Evolutionary conservation across 2,113 vertebrate genomes (phyloP).

Genomic region (Daboia siamensis): DNA sequence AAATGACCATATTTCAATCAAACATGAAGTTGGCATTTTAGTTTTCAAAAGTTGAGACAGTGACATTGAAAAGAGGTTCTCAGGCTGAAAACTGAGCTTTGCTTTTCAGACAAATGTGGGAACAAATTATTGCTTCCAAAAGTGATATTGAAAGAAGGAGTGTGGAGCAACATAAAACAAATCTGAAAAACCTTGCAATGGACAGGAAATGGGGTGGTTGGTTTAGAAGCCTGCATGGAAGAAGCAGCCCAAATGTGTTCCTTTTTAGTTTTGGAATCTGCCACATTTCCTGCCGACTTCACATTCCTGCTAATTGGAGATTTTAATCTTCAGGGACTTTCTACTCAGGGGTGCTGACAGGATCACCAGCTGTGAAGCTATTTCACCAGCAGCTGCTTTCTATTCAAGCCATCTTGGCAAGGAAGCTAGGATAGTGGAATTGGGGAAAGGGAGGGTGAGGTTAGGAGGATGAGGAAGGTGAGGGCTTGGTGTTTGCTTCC

Average conservation of each 20-base stretch:
- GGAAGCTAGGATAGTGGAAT: conserved; percentile 10
- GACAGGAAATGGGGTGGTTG: no score
- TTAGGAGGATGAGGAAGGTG: neutral
- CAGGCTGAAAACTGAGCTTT: neutral
- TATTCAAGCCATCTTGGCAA: conserved; percentile 62
- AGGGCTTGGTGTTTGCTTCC: neutral
- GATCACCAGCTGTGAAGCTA: conserved; percentile 70
- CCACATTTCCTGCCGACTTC: conserved; percentile 50
- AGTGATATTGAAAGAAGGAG: neutral
- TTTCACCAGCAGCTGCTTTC: conserved; percentile 61
- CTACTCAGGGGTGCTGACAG: conserved; percentile 65
- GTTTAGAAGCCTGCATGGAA: no score
- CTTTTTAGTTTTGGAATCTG: conserved; percentile 44
- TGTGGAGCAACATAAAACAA: neutral
- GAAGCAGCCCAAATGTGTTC: neutral
- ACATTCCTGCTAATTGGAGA: conserved; percentile 69
- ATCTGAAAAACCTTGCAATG: neutral
- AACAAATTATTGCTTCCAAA: neutral
- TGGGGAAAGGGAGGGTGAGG: neutral
- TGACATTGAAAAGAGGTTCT: neutral
- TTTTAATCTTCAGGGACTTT: conserved; percentile 67
- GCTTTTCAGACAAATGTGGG: neutral
- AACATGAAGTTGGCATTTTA: neutral
- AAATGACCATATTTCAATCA: neutral
- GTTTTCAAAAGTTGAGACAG: neutral